A percentile compares a stretch with the other conserved stretches of the same genome.
Evolutionary conservation across 2,113 vertebrate species (phyloP).

Genomic region (Crotalus horridus): DNA sequence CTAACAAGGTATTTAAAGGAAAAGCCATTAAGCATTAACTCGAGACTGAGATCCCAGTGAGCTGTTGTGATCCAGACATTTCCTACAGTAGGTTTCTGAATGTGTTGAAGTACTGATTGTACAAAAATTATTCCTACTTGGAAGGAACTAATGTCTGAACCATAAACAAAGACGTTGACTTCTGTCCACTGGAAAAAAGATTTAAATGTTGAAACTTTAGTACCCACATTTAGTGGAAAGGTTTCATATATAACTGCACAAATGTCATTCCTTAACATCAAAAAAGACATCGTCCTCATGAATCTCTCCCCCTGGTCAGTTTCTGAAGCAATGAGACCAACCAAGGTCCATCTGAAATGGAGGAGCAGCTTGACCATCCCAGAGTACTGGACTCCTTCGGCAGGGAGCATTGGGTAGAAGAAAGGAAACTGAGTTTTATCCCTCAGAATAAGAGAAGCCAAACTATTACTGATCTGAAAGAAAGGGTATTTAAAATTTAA

Average conservation of each 20-base stretch:
- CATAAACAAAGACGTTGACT: neutral
- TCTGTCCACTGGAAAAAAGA: neutral
- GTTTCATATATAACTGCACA: neutral
- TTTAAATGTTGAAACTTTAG: neutral
- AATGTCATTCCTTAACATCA: neutral
- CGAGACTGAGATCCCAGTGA: neutral
- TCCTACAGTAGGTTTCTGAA: neutral
- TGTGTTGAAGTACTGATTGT: too few relatives aligned
- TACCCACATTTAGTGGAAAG: neutral
- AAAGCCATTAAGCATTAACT: rapidly evolving
- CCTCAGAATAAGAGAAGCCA: neutral
- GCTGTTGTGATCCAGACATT: slow-evolving; percentile 5
- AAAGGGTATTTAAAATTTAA: too few relatives aligned
- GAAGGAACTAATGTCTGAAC: neutral
- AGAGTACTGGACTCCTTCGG: neutral
- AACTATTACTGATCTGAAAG: neutral
- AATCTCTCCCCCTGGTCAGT: neutral
- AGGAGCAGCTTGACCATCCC: slow-evolving; percentile 6
- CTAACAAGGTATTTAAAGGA: neutral
- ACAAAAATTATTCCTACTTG: neutral
- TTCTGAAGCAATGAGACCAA: neutral
- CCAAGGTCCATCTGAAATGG: slow-evolving; percentile 26
- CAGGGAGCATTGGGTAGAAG: neutral
- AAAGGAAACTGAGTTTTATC: neutral
- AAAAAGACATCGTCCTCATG: neutral